Conservation (phyloP, 2,888 invertebrate species). For the Exephanes ischioxanthus region DNA sequence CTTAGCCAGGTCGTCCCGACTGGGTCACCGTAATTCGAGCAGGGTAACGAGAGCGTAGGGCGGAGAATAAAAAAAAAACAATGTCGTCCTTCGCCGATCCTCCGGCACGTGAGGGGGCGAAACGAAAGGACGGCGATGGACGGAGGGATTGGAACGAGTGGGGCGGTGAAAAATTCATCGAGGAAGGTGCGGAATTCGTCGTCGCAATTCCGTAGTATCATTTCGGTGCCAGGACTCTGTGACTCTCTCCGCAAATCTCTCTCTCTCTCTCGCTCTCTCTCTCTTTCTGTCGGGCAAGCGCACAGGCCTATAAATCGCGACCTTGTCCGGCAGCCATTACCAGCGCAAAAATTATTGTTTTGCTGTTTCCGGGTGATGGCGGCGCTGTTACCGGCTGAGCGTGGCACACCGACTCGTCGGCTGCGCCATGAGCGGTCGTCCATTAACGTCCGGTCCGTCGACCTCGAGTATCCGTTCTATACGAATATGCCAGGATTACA, state of each 20-base stretch:
- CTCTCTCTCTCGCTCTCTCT: constrained; percentile 15
- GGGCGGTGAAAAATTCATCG: constrained; percentile 1
- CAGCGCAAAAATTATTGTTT: constrained; percentile 74
- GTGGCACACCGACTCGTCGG: neutral
- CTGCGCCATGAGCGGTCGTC: constrained; percentile 49
- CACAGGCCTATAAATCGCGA: constrained; percentile 73
- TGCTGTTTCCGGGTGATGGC: constrained; percentile 69
- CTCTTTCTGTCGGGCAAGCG: constrained; percentile 53
- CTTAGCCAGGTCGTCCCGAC: neutral
- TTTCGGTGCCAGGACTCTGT: constrained; percentile 11
- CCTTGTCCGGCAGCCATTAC: constrained; percentile 72
- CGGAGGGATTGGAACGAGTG: neutral
- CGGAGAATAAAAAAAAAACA: constrained; percentile 19
- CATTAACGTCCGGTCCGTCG: constrained; percentile 67
- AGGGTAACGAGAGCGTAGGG: neutral
- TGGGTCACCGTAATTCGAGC: constrained; percentile 26
- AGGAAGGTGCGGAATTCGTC: constrained; percentile 13
- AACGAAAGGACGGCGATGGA: neutral
- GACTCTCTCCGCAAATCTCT: neutral
- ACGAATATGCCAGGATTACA: constrained; percentile 46
- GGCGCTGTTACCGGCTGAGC: constrained; percentile 3
- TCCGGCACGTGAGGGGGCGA: too few species aligned
- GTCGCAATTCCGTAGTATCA: constrained; percentile 51
- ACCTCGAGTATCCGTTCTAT: constrained; percentile 42
- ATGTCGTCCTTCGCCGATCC: neutral